Percentiles rank a stretch among this genome's conserved stretches.
These are phyloP conservation scores for Nebria salina DNA, from an alignment of 2,888 invertebrate species.

Conservation along the genomic window DNA sequence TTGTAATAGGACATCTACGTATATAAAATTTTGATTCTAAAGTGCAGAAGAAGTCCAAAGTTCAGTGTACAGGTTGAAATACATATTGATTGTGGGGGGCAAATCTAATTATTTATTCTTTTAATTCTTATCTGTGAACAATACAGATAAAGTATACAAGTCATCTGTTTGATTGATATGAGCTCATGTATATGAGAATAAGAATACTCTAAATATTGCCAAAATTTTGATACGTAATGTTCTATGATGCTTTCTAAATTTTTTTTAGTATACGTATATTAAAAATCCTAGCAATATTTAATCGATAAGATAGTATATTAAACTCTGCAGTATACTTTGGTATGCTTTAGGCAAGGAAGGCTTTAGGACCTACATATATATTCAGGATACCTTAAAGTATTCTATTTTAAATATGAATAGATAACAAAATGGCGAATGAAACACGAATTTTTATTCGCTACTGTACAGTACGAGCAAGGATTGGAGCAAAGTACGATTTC, in stretches of 20 bases:
- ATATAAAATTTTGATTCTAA: constrained; percentile 29
- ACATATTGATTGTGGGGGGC: background rate
- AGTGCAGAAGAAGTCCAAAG: constrained; percentile 38
- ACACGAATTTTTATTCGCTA: background rate
- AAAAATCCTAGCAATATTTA: too few species aligned
- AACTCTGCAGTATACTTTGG: too few species aligned
- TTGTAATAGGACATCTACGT: constrained; percentile 22
- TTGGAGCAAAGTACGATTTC: background rate
- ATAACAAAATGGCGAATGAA: background rate
- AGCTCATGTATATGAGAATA: background rate
- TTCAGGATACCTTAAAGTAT: too few species aligned
- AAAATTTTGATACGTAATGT: too few species aligned
- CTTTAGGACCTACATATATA: too few species aligned
- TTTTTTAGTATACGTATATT: too few species aligned
- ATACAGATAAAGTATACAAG: background rate
- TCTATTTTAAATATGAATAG: too few species aligned
- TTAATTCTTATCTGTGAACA: background rate
- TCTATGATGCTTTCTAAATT: too few species aligned
- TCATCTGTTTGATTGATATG: background rate
- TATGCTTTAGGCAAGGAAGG: too few species aligned
- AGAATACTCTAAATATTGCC: too few species aligned
- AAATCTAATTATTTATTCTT: background rate
- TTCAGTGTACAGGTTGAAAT: constrained; percentile 46
- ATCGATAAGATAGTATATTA: too few species aligned
- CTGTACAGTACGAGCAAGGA: background rate